Percentiles rank a stretch among this genome's conserved stretches.
These are phyloP conservation scores for Laothoe populi DNA, from an alignment of 2,888 invertebrate genomes.

Conservation along the genomic window DNA sequence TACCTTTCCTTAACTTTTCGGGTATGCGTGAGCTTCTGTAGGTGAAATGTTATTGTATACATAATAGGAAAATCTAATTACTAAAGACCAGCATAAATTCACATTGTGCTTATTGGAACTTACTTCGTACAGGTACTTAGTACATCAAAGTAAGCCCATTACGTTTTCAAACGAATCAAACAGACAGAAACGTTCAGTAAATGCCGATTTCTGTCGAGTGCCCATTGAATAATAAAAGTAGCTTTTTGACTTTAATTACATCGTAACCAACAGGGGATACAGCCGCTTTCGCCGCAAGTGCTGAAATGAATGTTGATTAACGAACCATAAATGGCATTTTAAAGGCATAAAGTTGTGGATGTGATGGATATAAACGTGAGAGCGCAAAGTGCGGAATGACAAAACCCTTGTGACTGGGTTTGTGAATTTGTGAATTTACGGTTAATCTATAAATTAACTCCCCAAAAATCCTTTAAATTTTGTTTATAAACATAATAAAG, in stretches of 20 bases:
- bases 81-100: neutral
- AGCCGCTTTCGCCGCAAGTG: slow-evolving; percentile 41
- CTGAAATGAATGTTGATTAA: slow-evolving; percentile 57
- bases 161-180: slow-evolving; percentile 39
- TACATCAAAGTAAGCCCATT: slow-evolving; percentile 47
- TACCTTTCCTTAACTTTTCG: too few relatives aligned
- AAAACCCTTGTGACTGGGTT: too few relatives aligned
- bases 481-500: neutral
- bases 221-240: slow-evolving; percentile 49
- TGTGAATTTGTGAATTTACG: slow-evolving; percentile 7
- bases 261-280: slow-evolving; percentile 43
- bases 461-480: neutral
- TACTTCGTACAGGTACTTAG: too few relatives aligned
- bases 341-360: slow-evolving; percentile 31
- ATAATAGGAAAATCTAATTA: slow-evolving; percentile 4
- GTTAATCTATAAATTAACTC: neutral
- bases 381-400: neutral
- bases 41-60: neutral
- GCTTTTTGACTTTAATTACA: slow-evolving; percentile 49
- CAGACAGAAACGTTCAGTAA: slow-evolving; percentile 41
- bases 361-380: slow-evolving; percentile 14
- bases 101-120: slow-evolving; percentile 35
- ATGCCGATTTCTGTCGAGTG: slow-evolving; percentile 41
- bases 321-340: slow-evolving; percentile 52
- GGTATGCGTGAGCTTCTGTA: too few relatives aligned